These are phyloP conservation scores for Trachurus trachurus DNA, from an alignment of 2,797 vertebrate genomes.

Conservation along the genomic window DNA sequence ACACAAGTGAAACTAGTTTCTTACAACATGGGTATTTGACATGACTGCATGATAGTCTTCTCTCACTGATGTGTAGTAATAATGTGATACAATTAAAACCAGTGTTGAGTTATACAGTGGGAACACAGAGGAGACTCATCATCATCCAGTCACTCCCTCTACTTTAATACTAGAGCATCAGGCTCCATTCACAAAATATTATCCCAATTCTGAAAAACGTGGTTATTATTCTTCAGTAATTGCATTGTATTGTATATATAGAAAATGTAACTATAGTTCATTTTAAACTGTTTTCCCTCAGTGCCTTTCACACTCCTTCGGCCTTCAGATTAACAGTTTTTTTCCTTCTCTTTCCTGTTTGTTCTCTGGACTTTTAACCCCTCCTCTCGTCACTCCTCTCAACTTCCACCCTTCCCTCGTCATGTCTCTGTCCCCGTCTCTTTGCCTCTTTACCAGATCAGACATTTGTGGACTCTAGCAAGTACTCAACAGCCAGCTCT, in stretches of 20 bases:
- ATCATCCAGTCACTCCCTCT: too few relatives aligned
- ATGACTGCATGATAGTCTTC: background rate
- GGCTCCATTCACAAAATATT: background rate
- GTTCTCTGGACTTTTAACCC: conserved; percentile 65
- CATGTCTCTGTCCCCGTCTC: conserved; percentile 38
- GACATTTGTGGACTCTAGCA: conserved; percentile 97
- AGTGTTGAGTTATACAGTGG: background rate
- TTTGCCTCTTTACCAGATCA: conserved; percentile 90
- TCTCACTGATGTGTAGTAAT: background rate
- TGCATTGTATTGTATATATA: background rate
- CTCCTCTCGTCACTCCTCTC: conserved; percentile 19
- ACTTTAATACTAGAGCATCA: too few relatives aligned
- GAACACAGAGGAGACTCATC: too few relatives aligned
- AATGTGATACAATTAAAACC: background rate
- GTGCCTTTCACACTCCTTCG: conserved; percentile 7
- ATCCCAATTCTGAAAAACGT: background rate
- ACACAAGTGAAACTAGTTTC: too few relatives aligned
- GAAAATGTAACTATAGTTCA: background rate
- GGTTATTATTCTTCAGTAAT: too few relatives aligned
- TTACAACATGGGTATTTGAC: too few relatives aligned
- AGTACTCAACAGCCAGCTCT: conserved; percentile 95
- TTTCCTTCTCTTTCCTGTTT: conserved; percentile 35
- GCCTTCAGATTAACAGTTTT: conserved; percentile 30
- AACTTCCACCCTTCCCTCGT: conserved; percentile 27
- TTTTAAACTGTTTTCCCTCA: background rate